A percentile compares a stretch with the other conserved stretches of the same genome.
phyloP scores from a whole-genome alignment of 2,797 vertebrate species.

The Oceanodroma leucorhoa region DNA sequence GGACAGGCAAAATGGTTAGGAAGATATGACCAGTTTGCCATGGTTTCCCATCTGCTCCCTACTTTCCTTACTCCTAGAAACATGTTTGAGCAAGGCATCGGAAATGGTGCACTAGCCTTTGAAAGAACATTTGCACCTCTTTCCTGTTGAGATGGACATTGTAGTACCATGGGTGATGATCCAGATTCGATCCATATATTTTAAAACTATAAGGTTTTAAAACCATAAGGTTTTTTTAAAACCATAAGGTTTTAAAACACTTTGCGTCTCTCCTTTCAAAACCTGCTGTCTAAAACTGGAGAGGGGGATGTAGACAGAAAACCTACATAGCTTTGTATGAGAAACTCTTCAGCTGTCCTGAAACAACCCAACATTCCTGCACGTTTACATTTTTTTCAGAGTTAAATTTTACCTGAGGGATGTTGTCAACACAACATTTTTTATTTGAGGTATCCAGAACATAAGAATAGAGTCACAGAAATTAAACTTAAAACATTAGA shows the following conservation, averaged over 20 bases:
- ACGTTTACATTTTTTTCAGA: background rate
- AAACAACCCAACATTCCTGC: background rate
- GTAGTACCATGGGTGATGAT: background rate
- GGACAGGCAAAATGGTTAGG: background rate
- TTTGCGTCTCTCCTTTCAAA: background rate
- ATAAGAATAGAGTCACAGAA: background rate
- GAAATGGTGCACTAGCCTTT: background rate
- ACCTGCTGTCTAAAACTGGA: background rate
- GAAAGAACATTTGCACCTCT: background rate
- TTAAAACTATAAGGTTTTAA: background rate
- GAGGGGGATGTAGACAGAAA: background rate
- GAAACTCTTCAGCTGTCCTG: background rate
- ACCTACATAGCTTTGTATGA: background rate
- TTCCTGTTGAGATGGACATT: background rate
- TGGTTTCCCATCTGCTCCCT: background rate
- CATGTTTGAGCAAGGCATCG: background rate
- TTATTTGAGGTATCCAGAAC: background rate
- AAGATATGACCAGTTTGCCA: background rate
- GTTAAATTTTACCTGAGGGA: background rate
- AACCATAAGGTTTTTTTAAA: background rate
- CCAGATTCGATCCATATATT: background rate
- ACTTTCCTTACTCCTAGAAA: background rate
- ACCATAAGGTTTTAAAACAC: background rate
- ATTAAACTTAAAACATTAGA: background rate
- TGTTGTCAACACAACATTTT: background rate